A percentile compares a stretch with the other conserved stretches of the same genome.
phyloP scores from a whole-genome alignment of 2,113 vertebrate genomes.

The Alligator sinensis region DNA sequence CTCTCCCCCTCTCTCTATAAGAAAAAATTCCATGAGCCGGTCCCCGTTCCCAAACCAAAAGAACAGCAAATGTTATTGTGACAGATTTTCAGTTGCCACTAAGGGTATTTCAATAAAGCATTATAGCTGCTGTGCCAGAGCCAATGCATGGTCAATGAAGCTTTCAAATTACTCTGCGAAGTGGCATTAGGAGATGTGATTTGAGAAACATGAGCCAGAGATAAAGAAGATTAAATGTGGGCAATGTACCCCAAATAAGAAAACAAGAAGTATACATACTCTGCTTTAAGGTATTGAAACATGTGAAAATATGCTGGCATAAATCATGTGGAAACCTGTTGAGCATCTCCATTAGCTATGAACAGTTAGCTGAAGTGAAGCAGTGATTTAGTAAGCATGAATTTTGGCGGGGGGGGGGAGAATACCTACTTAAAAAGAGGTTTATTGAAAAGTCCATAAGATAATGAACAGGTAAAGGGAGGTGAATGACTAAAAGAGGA shows the following conservation, averaged over 20 bases:
- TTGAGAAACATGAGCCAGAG: background rate
- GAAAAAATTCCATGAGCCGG: background rate
- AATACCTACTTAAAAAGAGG: rapidly evolving
- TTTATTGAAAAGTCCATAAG: background rate
- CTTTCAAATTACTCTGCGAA: background rate
- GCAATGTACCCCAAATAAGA: background rate
- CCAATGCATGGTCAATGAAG: background rate
- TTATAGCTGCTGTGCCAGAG: background rate
- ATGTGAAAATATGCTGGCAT: background rate
- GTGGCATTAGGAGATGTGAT: background rate
- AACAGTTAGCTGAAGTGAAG: background rate
- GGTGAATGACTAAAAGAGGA: background rate
- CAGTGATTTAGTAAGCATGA: background rate
- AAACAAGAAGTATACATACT: background rate
- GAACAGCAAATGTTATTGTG: background rate
- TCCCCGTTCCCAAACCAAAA: background rate
- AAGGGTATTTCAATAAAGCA: background rate
- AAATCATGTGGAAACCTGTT: background rate
- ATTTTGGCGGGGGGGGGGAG: rapidly evolving
- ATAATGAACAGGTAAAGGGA: background rate
- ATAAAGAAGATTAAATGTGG: background rate
- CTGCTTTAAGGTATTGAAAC: background rate
- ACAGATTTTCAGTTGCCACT: background rate
- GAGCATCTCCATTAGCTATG: background rate
- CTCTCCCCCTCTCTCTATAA: background rate